A percentile compares a stretch with the other conserved stretches of the same genome.
These are phyloP conservation scores for Parnassius apollo DNA, from an alignment of 2,888 invertebrate species.

Conservation along the genomic window DNA sequence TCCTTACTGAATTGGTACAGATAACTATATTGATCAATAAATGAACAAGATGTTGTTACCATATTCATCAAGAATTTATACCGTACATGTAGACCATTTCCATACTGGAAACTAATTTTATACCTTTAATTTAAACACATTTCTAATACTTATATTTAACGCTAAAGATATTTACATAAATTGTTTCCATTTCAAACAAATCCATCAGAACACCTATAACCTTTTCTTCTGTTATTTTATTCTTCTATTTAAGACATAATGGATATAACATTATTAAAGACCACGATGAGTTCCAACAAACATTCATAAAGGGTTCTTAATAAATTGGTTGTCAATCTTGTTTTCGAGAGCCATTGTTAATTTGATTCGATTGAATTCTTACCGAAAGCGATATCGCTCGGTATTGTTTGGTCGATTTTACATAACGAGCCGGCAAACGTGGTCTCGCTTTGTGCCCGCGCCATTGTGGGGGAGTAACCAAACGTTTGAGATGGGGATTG, in stretches of 20 bases:
- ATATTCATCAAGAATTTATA: too few species aligned
- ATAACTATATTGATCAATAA: too few species aligned
- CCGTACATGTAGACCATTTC: too few species aligned
- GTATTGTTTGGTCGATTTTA: slow-evolving; percentile 75
- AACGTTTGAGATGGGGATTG: slow-evolving; percentile 72
- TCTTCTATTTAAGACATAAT: slow-evolving; percentile 9
- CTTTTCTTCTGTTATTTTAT: slow-evolving; percentile 1
- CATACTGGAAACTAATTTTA: too few species aligned
- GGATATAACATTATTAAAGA: slow-evolving; percentile 35
- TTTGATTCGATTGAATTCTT: slow-evolving; percentile 73
- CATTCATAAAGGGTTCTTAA: slow-evolving; percentile 36
- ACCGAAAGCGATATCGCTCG: slow-evolving; percentile 72
- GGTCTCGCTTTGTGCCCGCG: slow-evolving; percentile 56
- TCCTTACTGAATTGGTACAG: too few species aligned
- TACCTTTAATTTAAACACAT: too few species aligned
- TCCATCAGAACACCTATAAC: not conserved
- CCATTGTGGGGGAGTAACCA: slow-evolving; percentile 70
- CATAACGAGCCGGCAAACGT: slow-evolving; percentile 77
- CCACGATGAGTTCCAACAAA: slow-evolving; percentile 36
- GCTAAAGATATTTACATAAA: not conserved
- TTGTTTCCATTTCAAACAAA: not conserved
- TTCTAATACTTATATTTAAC: not conserved
- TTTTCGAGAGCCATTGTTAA: slow-evolving; percentile 68
- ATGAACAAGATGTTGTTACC: too few species aligned
- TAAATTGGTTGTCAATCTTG: slow-evolving; percentile 45